Base-by-base conservation (phyloP, 23 tunicate genomes). In the Styela clava region DNA sequence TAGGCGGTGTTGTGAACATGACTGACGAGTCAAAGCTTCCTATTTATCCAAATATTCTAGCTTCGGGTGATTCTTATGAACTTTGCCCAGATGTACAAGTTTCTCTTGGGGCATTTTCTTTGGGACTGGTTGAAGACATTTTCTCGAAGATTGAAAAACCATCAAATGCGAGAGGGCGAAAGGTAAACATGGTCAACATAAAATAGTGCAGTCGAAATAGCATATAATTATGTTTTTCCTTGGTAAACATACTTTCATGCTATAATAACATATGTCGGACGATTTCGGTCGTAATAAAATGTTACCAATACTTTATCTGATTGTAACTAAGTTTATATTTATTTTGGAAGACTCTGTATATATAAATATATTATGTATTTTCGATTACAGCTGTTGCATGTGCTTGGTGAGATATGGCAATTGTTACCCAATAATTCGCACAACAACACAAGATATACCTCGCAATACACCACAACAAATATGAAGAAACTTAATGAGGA, bases 91-190 rank as follows among this genome's bases (percentile, higher is more conserved):
- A 64, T 62, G 34, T 78, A 19, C 29, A 62, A 20, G 74, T 78
- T 19, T 23, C 76, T 20, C 80, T 84, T 29, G 76, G 65, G 36
- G 36, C 52, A 74, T 68, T 84, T 35, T 34, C 83, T 0, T 25
- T 77, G 12, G 74, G 83, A 1, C 65, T 84, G 19, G 88, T 63
- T 3, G 67, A 69, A 20, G 82, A 84, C 20, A 29, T 84, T 7
- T 84, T 84, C 83, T 34, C 76, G 19, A 68, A 78, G 33, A 77
- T 84, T 65, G 88, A 84, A 52, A 77, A 74, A 2, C 88, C 88
- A 21, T 28, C 81, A 12, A 35, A 74, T 16, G 51, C 36, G 26
- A 52, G 73, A 83, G 72, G 24, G 1, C 79, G 72, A 5, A 61
- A 73, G 86, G 86, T 74, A 37, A 37, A n/a, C n/a, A n/a, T 16